A percentile compares a stretch with the other conserved stretches of the same genome.
These are phyloP conservation scores for Boleophthalmus pectinirostris DNA, from an alignment of 2,113 vertebrate species.

Conservation along the genomic window DNA sequence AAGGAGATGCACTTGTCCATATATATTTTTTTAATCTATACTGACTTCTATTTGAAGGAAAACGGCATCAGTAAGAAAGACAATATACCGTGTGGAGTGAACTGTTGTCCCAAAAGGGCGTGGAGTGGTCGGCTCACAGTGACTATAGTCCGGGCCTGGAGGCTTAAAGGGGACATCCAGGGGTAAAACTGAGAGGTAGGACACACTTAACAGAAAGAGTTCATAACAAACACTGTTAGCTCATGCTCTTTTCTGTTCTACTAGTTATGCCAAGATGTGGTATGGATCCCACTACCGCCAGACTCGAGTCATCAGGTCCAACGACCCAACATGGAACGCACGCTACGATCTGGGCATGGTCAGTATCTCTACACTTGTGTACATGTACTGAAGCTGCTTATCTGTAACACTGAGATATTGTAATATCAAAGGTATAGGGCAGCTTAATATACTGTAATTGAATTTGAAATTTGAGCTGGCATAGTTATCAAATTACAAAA, in stretches of 20 bases:
- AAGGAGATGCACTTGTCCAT: no score
- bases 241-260: neutral
- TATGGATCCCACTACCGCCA: neutral
- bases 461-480: no score
- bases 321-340: slow-evolving; percentile 7
- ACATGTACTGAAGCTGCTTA: neutral
- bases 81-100: neutral
- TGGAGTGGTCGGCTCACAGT: slow-evolving; percentile 24
- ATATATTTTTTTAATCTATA: neutral
- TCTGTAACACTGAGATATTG: no score
- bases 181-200: slow-evolving; percentile 26
- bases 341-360: slow-evolving; percentile 36
- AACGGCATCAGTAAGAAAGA: neutral
- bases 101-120: slow-evolving; percentile 33
- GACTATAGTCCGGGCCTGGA: slow-evolving; percentile 18
- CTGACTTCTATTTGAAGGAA: slow-evolving; percentile 12
- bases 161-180: slow-evolving; percentile 12
- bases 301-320: neutral
- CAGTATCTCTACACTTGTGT: neutral
- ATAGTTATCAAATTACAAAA: no score
- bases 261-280: slow-evolving; percentile 18
- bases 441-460: no score
- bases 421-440: no score
- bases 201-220: neutral
- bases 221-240: neutral